Base-by-base conservation (phyloP, 2,797 vertebrate species). In the Tamandua tetradactyla region DNA sequence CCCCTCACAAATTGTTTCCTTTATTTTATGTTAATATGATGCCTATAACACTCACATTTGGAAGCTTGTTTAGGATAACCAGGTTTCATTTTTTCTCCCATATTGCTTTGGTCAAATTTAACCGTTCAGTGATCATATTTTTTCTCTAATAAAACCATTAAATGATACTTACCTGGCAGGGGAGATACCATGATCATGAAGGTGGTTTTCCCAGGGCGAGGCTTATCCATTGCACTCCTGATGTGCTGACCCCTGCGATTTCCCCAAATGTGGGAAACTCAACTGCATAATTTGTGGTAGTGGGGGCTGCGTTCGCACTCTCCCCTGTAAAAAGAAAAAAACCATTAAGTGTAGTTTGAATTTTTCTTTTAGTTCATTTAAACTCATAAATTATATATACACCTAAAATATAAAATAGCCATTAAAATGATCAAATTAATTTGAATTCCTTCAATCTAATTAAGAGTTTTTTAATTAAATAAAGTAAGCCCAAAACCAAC, bases 11-110 rank as follows among this genome's bases (percentile, higher is more conserved):
- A 87, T 93, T 95, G 96, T 93, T 97, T 94, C 96, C 91, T 95
- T 57, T 66, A 92, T 47, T 97, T 97, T 83, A 94, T 98, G 96
- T 97, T 97, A 97, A 91, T 83, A 96, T 92, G 44, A 80, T 55
- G 25, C 7, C 78, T 87, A 57, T 95, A 96, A 93, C 86, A 74
- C 69, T 90, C n/a, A 71, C 80, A 32, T 18, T 93, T 32, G 76
- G 75, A 78, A 95, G 57, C 35, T 32, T 32, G 83, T 9, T 1
- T 0, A 47, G 15, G 47, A 89, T 96, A 27, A 87, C 37, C 80
- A 88, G 64, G 3, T 87, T 90, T 95, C 61, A 91, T 87, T 72
- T 85, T 76, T 79, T 84, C 7, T 89, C 1, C 27, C 91, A 30
- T 68, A 32, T 23, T 72, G 66, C 0, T 69, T 57, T 40, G 5